Evolutionary conservation across 2,888 invertebrate genomes (phyloP).

Genomic region (Andrena praecox): DNA sequence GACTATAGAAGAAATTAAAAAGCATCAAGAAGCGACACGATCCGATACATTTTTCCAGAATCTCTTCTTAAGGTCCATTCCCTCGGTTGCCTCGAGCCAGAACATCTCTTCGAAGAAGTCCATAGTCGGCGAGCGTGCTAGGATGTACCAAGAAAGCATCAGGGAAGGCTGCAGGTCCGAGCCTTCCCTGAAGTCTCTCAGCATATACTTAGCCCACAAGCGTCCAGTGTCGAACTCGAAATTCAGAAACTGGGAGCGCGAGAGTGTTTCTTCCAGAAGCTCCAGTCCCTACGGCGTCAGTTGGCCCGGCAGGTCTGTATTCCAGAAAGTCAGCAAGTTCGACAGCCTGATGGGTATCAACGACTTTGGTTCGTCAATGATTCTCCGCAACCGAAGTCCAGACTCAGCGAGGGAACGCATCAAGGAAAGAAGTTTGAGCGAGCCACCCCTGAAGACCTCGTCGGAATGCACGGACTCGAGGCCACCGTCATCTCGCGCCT

Average conservation of each 20-base stretch:
- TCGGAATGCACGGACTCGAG: slow-evolving; percentile 62
- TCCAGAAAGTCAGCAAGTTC: slow-evolving; percentile 80
- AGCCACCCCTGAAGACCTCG: slow-evolving; percentile 87
- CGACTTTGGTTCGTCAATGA: slow-evolving; percentile 81
- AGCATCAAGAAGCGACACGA: slow-evolving; percentile 87
- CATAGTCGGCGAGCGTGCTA: slow-evolving; percentile 89
- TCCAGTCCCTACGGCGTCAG: slow-evolving; percentile 88
- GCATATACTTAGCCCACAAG: slow-evolving; percentile 89
- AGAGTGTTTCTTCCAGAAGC: slow-evolving; percentile 84
- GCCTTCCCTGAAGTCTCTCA: slow-evolving; percentile 87
- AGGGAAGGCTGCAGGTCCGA: slow-evolving; percentile 85
- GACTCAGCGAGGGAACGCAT: slow-evolving; percentile 81
- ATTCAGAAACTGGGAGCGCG: slow-evolving; percentile 89
- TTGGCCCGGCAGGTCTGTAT: slow-evolving; percentile 86
- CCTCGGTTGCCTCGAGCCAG: slow-evolving; percentile 82
- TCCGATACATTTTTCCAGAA: slow-evolving; percentile 90
- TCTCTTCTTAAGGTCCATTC: slow-evolving; percentile 87
- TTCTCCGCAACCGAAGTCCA: slow-evolving; percentile 81
- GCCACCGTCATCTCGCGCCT: slow-evolving; percentile 80
- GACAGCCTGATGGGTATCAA: slow-evolving; percentile 81
- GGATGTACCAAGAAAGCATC: slow-evolving; percentile 88
- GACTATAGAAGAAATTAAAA: slow-evolving; percentile 86
- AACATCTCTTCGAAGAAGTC: slow-evolving; percentile 85
- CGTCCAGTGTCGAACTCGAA: slow-evolving; percentile 91
- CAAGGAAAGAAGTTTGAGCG: slow-evolving; percentile 88